Evolutionary conservation across 2,888 invertebrate species (phyloP).

Genomic region (Drosophila seclusa): DNA sequence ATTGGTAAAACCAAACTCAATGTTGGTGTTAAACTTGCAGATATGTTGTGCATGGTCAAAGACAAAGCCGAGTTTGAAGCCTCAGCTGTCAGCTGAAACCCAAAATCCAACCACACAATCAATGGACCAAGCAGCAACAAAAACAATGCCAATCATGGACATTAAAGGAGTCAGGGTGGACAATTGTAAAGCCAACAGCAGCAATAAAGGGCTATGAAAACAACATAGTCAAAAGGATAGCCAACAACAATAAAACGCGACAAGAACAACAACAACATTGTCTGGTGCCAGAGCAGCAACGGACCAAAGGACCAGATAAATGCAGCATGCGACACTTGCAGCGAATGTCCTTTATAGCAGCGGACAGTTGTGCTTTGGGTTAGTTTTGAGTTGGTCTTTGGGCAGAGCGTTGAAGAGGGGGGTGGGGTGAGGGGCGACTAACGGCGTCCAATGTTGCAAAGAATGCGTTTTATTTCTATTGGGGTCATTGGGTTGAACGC

Average conservation of each 20-base stretch:
- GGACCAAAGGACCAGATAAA: constrained; percentile 47
- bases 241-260: constrained; percentile 66
- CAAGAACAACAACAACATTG: constrained; percentile 37
- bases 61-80: constrained; percentile 34
- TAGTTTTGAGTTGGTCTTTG: constrained; percentile 14
- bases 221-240: constrained; percentile 68
- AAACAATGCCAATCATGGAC: constrained; percentile 36
- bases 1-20: constrained; percentile 14
- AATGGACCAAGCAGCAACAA: constrained; percentile 34
- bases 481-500: constrained; percentile 71
- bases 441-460: constrained; percentile 45
- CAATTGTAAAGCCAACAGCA: constrained; percentile 15
- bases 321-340: constrained; percentile 73
- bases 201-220: constrained; percentile 64
- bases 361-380: constrained; percentile 42
- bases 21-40: constrained; percentile 55
- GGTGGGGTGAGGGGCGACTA: neutral
- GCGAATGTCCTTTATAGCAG: constrained; percentile 64
- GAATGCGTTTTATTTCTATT: constrained; percentile 76
- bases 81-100: constrained; percentile 27
- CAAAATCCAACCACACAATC: constrained; percentile 62
- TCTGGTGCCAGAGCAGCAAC: constrained; percentile 12
- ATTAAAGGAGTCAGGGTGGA: constrained; percentile 13
- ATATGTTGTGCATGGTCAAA: constrained; percentile 22
- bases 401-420: too few relatives aligned